Evolutionary conservation across 1,140 invertebrate genomes (phyloP).

Genomic region (Heliothis virescens): DNA sequence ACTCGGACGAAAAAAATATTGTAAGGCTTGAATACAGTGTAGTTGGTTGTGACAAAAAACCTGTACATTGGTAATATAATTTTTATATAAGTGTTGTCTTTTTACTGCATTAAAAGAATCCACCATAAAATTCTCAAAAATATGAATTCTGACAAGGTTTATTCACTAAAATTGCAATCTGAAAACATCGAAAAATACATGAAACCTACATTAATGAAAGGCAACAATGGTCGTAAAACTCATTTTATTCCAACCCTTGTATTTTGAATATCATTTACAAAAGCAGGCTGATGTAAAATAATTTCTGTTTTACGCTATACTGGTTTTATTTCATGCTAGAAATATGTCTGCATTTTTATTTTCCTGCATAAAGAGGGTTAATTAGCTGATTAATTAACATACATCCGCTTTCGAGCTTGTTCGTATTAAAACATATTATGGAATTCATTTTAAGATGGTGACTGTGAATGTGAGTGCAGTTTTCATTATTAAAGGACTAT

Average conservation of each 20-base stretch:
- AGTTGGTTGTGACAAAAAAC: constrained; percentile 54
- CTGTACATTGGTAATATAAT: constrained; percentile 52
- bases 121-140: neutral
- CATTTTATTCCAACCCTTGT: neutral
- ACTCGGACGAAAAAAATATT: constrained; percentile 67
- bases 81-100: constrained; percentile 1
- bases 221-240: neutral
- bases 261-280: neutral
- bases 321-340: neutral
- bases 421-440: neutral
- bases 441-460: neutral
- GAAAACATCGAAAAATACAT: too few species aligned
- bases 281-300: neutral
- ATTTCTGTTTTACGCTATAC: neutral
- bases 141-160: too few species aligned
- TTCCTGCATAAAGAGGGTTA: neutral
- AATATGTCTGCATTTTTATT: constrained; percentile 8
- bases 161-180: too few species aligned
- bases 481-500: too few species aligned
- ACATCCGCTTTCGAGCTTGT: neutral
- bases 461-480: neutral
- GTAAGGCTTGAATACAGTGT: constrained; percentile 61
- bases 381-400: constrained; percentile 24
- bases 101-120: neutral
- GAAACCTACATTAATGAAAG: neutral